Evolutionary conservation across 2,888 invertebrate species (phyloP).

Genomic region (Dolomedes plantarius): DNA sequence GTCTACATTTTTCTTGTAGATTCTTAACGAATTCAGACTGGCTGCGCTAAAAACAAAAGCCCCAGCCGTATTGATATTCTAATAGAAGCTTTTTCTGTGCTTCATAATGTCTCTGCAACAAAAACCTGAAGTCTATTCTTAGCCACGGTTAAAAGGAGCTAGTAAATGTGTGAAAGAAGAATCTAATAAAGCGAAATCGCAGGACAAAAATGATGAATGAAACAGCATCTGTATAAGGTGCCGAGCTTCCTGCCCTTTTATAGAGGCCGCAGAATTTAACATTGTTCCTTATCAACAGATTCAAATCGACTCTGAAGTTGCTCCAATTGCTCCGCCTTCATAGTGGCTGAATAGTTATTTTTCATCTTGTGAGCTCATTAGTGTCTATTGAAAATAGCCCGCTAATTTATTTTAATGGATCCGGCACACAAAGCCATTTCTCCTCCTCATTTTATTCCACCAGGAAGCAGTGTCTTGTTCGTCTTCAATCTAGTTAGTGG

Average conservation of each 20-base stretch:
- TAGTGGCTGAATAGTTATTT: slow-evolving; percentile 28
- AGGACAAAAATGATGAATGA: neutral
- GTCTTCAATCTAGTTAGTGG: neutral
- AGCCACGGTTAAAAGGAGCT: no score
- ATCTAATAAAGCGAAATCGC: no score
- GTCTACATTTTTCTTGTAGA: no score
- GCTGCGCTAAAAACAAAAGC: no score
- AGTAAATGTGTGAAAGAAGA: no score
- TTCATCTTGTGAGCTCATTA: slow-evolving; percentile 49
- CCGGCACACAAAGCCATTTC: slow-evolving; percentile 50
- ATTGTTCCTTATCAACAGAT: neutral
- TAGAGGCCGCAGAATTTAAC: neutral
- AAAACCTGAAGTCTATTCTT: no score
- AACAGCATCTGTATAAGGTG: neutral
- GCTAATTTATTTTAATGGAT: slow-evolving; percentile 64
- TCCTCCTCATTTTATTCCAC: slow-evolving; percentile 30
- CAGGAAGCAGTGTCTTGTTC: slow-evolving; percentile 56
- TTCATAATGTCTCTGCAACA: no score
- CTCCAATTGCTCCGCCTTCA: neutral
- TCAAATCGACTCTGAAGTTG: neutral
- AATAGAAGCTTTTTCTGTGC: no score
- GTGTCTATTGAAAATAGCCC: slow-evolving; percentile 2
- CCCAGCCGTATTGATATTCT: no score
- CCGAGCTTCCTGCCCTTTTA: slow-evolving; percentile 5
- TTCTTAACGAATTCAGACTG: no score